Conservation (phyloP, 2,113 vertebrate species). For the Sorex araneus region DNA sequence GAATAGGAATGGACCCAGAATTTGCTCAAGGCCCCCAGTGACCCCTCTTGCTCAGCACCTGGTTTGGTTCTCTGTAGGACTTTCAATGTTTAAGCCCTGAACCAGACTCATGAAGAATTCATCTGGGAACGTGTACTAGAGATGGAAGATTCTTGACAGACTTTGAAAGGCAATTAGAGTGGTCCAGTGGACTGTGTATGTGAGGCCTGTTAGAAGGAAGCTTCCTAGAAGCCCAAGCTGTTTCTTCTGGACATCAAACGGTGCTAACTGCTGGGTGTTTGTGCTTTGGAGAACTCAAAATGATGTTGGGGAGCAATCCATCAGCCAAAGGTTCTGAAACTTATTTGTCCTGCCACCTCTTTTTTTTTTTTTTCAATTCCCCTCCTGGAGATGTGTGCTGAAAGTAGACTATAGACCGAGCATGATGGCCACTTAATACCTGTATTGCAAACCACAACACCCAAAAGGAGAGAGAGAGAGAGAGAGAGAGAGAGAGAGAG, state of each 20-base stretch:
- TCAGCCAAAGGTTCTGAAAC: too few species aligned
- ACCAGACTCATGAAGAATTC: background rate
- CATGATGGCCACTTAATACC: too few species aligned
- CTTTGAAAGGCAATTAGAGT: background rate
- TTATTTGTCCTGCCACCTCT: too few species aligned
- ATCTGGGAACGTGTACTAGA: background rate
- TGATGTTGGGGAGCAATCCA: background rate
- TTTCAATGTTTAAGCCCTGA: background rate
- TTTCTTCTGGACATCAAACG: background rate
- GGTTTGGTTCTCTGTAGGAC: background rate
- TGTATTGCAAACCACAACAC: too few species aligned
- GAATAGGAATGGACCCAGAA: background rate
- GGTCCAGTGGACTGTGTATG: background rate
- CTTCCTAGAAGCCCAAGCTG: background rate
- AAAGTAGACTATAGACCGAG: too few species aligned
- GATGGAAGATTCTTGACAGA: background rate
- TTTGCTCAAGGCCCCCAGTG: background rate
- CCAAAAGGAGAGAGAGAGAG: too few species aligned
- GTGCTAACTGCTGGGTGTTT: background rate
- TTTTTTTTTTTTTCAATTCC: too few species aligned
- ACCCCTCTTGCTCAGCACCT: too few species aligned
- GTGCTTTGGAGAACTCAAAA: slow-evolving; percentile 13
- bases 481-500: too few species aligned
- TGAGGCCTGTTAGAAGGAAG: slow-evolving; percentile 1
- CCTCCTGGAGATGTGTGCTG: too few species aligned